These are phyloP conservation scores for Unio pictorum DNA, from an alignment of 2,888 invertebrate species.

Conservation along the genomic window DNA sequence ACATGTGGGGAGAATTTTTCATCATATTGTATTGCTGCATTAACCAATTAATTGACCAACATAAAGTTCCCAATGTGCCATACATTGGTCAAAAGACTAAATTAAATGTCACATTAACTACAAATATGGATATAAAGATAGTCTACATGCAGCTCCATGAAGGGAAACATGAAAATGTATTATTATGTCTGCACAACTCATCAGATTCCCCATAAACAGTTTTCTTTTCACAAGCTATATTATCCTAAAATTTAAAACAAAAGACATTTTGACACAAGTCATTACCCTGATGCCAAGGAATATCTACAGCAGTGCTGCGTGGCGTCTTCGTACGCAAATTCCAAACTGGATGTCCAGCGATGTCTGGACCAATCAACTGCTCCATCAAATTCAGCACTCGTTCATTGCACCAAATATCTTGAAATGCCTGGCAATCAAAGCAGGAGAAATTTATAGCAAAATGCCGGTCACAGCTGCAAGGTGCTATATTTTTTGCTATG, in stretches of 20 bases:
- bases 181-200: not conserved
- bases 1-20: too few species aligned
- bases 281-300: slow-evolving; percentile 69
- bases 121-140: too few species aligned
- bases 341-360: slow-evolving; percentile 69
- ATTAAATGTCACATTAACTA: too few species aligned
- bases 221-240: too few species aligned
- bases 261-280: too few species aligned
- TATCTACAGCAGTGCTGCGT: slow-evolving; percentile 56
- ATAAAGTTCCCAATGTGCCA: too few species aligned
- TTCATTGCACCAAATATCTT: slow-evolving; percentile 61
- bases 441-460: too few species aligned
- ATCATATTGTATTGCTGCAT: too few species aligned
- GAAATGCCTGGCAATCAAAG: slow-evolving; percentile 49
- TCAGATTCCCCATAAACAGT: too few species aligned
- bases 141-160: not conserved
- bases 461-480: not conserved
- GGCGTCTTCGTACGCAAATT: slow-evolving; percentile 67
- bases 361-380: slow-evolving; percentile 67
- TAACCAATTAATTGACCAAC: too few species aligned
- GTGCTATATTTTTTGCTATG: not conserved
- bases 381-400: slow-evolving; percentile 63
- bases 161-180: not conserved
- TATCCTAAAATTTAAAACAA: too few species aligned
- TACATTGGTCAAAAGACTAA: too few species aligned